Evolutionary conservation across 2,888 invertebrate species (phyloP), one percentile per base, ranked within the genome.

Genomic region (Melinaea marsaeus): DNA sequence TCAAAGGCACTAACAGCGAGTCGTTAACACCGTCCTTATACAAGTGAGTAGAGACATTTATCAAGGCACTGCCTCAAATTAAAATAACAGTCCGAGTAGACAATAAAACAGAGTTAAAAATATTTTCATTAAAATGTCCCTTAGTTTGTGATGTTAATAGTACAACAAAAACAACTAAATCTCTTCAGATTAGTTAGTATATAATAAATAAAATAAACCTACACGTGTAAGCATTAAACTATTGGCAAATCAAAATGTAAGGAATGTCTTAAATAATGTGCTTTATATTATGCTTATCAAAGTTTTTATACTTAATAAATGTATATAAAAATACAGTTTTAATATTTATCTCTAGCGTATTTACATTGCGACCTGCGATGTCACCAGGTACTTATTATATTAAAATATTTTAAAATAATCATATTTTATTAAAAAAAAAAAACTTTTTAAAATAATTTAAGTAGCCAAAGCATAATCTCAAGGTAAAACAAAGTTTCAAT

Each of bases 1-100:
- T 81, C 83, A 80, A 42, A 42, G 86, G 86, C 87, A 86, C 86
- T 84, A 79, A 78, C 75, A 78, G 77, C 73, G 75, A 74, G 76
- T 74, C 73, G 64, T 71, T 71, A 85, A 84, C 83, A 84, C 83
- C 83, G 84, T 75, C 78, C 75, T 76, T 75, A 69, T 71, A 71
- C 60, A 60, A 60, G 13, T 33, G 46, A 48, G 32, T 35, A 33
- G 33, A 33, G 47, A 33, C 51, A 46, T 37, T n/a, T 42, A 22
- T 5, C 13, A 4, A 47, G 34, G 34, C n/a, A 47, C 22, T 45
- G 42, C 45, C 42, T 57, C 32, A 32, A 32, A 4, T 13, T 22
- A 2, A 51, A 51, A 13, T 13, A 51, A 51, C 51, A 51, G 22
- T 22, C 4, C 5, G 9, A 48, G 22, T 13, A 4, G 22, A 22